Evolutionary conservation across 1,140 invertebrate genomes (phyloP).

Genomic region (Trachymyrmex cornetzi): DNA sequence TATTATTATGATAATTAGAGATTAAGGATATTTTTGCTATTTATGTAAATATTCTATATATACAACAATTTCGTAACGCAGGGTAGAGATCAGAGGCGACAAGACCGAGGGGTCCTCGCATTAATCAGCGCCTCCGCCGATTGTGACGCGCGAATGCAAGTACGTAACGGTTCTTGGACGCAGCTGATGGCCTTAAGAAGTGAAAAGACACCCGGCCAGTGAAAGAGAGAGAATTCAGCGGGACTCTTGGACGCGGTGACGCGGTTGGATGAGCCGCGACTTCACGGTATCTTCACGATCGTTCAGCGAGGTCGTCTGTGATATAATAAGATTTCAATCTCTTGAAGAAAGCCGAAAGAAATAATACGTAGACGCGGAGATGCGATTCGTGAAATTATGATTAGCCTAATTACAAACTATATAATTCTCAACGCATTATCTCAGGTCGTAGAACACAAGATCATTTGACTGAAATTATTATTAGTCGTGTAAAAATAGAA

Average conservation of each 20-base stretch:
- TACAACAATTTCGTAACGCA: not conserved
- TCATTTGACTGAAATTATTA: not conserved
- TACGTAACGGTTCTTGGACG: constrained; percentile 61
- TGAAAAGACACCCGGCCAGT: constrained; percentile 46
- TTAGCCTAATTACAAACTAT: not conserved
- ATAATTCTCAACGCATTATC: not conserved
- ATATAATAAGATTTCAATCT: constrained; percentile 39
- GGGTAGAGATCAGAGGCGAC: constrained; percentile 2
- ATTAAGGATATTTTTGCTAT: not conserved
- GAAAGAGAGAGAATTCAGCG: constrained; percentile 49
- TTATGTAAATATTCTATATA: too few relatives aligned
- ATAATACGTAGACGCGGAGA: constrained; percentile 1
- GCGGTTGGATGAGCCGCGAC: constrained; percentile 49
- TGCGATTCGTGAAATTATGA: not conserved
- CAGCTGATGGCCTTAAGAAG: constrained; percentile 63
- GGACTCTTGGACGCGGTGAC: constrained; percentile 37
- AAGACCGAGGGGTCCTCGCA: constrained; percentile 40
- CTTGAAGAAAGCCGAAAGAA: constrained; percentile 11
- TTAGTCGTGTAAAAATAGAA: not conserved
- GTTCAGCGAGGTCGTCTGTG: constrained; percentile 37
- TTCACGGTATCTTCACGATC: constrained; percentile 48
- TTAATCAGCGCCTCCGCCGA: constrained; percentile 58
- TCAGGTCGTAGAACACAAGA: not conserved
- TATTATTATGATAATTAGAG: not conserved
- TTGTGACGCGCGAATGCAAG: constrained; percentile 20